Evolutionary conservation across 2,888 invertebrate species (phyloP).

Genomic region (Tillus elongatus): DNA sequence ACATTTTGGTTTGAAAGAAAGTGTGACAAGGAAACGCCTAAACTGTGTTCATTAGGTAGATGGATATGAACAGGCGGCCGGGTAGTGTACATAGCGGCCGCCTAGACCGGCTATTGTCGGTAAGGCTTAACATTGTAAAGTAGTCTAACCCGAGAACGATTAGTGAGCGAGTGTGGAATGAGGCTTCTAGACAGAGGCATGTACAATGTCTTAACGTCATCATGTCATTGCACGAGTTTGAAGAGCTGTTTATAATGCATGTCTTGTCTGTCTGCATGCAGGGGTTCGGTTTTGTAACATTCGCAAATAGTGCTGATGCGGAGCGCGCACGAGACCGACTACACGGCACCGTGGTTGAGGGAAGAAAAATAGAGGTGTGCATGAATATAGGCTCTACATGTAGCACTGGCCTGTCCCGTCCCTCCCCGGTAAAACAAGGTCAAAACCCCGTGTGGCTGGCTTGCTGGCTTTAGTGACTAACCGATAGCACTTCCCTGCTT

Average conservation of each 20-base stretch:
- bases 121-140: constrained; percentile 29
- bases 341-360: constrained; percentile 99
- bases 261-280: constrained; percentile 97
- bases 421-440: constrained; percentile 45
- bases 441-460: constrained; percentile 44
- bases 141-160: constrained; percentile 29
- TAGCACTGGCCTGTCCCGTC: constrained; percentile 49
- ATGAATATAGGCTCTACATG: constrained; percentile 60
- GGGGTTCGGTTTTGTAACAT: constrained; percentile 99
- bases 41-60: too few species aligned
- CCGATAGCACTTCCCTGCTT: constrained; percentile 42
- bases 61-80: too few species aligned
- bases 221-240: constrained; percentile 65
- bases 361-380: constrained; percentile 99
- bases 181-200: constrained; percentile 40
- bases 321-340: constrained; percentile 99
- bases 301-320: constrained; percentile 99
- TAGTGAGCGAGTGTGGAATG: constrained; percentile 41
- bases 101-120: too few species aligned
- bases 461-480: constrained; percentile 45
- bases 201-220: constrained; percentile 46
- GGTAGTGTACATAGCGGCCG: too few species aligned
- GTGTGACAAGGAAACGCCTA: too few species aligned
- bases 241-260: constrained; percentile 80
- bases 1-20: too few species aligned